A percentile compares a stretch with the other conserved stretches of the same genome.
Conservation (phyloP, 2,113 vertebrate genomes). For the Brachyhypopomus gauderio region DNA sequence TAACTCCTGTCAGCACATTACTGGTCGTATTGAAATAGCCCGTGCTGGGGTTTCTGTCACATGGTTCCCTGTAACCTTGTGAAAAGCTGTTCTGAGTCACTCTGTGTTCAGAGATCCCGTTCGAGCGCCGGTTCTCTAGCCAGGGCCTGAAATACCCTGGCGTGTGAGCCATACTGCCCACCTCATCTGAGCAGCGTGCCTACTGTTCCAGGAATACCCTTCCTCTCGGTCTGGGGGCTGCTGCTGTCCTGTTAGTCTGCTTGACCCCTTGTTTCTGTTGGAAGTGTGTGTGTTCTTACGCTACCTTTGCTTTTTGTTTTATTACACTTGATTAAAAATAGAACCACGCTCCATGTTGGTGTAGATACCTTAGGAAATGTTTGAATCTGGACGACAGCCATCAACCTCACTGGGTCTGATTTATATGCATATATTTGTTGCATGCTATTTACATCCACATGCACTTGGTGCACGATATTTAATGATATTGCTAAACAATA, state of each 20-base stretch:
- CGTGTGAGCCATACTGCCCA: neutral
- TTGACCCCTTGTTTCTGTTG: neutral
- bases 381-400: too few relatives aligned
- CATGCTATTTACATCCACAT: neutral
- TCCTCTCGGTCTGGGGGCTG: neutral
- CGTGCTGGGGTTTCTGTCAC: conserved; percentile 39
- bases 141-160: conserved; percentile 44
- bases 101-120: conserved; percentile 44
- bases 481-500: neutral
- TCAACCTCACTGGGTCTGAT: too few relatives aligned
- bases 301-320: too few relatives aligned
- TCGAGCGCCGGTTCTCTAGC: conserved; percentile 26
- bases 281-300: neutral
- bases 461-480: too few relatives aligned
- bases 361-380: too few relatives aligned
- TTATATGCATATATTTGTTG: too few relatives aligned
- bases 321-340: too few relatives aligned
- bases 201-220: conserved; percentile 29
- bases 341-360: too few relatives aligned
- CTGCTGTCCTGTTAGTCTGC: neutral
- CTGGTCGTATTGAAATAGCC: conserved; percentile 27
- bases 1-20: conserved; percentile 2
- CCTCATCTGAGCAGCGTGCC: neutral
- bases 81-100: conserved; percentile 42
- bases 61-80: conserved; percentile 33